These are phyloP conservation scores for Cygnus atratus DNA, from an alignment of 2,113 vertebrate species.

Conservation along the genomic window DNA sequence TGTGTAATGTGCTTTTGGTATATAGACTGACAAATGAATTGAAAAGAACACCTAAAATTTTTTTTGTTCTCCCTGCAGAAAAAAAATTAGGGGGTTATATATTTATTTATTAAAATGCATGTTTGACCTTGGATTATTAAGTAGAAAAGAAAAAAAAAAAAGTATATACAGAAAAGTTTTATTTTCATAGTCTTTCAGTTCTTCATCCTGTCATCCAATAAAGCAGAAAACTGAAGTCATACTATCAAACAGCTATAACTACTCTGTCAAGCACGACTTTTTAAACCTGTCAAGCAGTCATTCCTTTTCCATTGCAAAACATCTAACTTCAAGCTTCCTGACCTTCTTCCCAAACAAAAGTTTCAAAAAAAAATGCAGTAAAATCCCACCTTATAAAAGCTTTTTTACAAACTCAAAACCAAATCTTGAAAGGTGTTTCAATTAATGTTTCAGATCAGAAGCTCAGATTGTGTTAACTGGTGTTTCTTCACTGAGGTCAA, in stretches of 20 bases:
- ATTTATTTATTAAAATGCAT: conserved; percentile 37
- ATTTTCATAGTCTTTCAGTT: conserved; percentile 54
- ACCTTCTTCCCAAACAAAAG: neutral
- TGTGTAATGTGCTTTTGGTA: neutral
- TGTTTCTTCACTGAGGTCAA: neutral
- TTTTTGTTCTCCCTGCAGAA: conserved; percentile 5
- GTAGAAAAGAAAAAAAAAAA: neutral
- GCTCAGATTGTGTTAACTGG: neutral
- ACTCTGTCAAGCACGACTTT: conserved; percentile 61
- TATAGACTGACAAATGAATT: neutral
- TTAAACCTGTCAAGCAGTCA: conserved; percentile 68
- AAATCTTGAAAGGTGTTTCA: neutral
- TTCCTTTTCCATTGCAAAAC: conserved; percentile 57
- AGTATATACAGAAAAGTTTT: neutral
- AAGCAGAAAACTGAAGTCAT: conserved; percentile 57
- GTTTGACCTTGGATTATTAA: conserved; percentile 47
- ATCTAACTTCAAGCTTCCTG: conserved; percentile 54
- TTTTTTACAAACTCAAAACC: neutral
- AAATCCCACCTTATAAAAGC: conserved; percentile 1
- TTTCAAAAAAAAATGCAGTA: conserved; percentile 24
- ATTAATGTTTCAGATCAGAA: neutral
- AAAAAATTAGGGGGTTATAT: neutral
- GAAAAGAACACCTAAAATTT: neutral
- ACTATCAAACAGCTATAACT: conserved; percentile 58
- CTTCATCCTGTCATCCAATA: conserved; percentile 62